Conservation (phyloP, 2,797 vertebrate genomes). For the Xyrichtys novacula region DNA sequence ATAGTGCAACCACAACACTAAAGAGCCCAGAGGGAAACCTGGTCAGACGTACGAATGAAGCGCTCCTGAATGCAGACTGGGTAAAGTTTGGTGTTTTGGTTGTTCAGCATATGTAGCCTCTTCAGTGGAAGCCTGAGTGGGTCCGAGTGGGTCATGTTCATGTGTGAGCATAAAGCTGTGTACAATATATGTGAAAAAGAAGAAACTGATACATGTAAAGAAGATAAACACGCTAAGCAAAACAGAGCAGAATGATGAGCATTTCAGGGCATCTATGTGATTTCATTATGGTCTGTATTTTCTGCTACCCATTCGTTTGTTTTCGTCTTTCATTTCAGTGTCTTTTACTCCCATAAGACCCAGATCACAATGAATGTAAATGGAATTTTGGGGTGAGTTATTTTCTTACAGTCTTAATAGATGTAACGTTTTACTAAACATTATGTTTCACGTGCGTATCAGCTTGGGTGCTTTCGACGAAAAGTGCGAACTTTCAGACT, state of each 20-base stretch:
- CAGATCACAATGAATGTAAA: conserved; percentile 81
- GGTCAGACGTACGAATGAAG: conserved; percentile 3
- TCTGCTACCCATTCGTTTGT: conserved; percentile 55
- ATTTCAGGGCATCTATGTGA: conserved; percentile 76
- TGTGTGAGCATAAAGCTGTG: conserved; percentile 79
- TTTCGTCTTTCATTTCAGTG: conserved; percentile 26
- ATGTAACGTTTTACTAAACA: conserved; percentile 70
- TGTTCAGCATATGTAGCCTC: conserved; percentile 73
- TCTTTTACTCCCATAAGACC: conserved; percentile 43
- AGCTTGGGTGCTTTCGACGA: conserved; percentile 44
- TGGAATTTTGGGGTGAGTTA: conserved; percentile 52
- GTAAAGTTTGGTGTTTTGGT: conserved; percentile 29
- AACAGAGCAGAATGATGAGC: conserved; percentile 81
- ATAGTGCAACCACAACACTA: conserved; percentile 52
- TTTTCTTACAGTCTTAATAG: conserved; percentile 65
- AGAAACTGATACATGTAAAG: conserved; percentile 77
- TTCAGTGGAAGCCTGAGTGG: conserved; percentile 65
- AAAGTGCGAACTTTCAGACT: conserved; percentile 59
- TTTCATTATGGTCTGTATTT: conserved; percentile 55
- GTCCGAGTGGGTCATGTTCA: conserved; percentile 73
- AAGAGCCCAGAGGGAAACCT: conserved; percentile 12
- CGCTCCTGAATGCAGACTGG: conserved; percentile 3
- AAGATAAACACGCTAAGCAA: conserved; percentile 74
- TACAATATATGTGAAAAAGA: conserved; percentile 79
- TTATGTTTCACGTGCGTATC: conserved; percentile 38